Percentiles rank a stretch among this genome's conserved stretches.
Conservation (phyloP, 2,797 vertebrate species). For the Oryzias dopingdopingensis region DNA sequence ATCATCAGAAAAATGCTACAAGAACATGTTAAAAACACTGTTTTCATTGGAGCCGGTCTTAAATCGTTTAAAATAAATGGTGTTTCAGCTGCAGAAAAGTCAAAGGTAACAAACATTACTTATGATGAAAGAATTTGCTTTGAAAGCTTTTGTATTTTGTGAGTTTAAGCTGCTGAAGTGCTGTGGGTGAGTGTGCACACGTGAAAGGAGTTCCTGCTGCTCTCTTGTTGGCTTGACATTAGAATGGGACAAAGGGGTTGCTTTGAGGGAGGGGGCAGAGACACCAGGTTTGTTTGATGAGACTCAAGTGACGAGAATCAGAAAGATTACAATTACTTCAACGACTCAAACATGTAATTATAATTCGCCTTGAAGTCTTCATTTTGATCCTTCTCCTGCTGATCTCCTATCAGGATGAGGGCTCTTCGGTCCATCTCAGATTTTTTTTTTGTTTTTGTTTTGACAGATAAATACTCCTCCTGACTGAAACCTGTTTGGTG, state of each 20-base stretch:
- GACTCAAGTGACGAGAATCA: conserved; percentile 1
- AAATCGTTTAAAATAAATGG: no score
- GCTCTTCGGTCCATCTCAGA: not conserved
- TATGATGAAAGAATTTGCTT: no score
- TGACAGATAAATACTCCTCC: conserved; percentile 11
- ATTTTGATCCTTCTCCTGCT: not conserved
- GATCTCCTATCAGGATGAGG: not conserved
- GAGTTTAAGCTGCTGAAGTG: no score
- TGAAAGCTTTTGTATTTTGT: no score
- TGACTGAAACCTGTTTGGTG: conserved; percentile 30
- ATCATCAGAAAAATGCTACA: no score
- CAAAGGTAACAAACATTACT: no score
- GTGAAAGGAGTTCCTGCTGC: not conserved
- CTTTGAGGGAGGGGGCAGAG: conserved; percentile 4
- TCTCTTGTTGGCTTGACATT: conserved; percentile 8
- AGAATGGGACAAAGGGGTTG: conserved; percentile 3
- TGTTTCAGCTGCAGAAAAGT: no score
- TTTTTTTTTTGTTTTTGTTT: conserved; percentile 21
- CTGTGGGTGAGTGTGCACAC: not conserved
- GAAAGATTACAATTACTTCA: no score
- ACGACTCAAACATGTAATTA: not conserved
- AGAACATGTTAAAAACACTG: no score
- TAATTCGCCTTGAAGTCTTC: not conserved
- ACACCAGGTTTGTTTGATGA: conserved; percentile 8
- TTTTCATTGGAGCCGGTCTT: no score